Evolutionary conservation across 2,888 invertebrate species (phyloP).

Genomic region (Panorpa germanica): DNA sequence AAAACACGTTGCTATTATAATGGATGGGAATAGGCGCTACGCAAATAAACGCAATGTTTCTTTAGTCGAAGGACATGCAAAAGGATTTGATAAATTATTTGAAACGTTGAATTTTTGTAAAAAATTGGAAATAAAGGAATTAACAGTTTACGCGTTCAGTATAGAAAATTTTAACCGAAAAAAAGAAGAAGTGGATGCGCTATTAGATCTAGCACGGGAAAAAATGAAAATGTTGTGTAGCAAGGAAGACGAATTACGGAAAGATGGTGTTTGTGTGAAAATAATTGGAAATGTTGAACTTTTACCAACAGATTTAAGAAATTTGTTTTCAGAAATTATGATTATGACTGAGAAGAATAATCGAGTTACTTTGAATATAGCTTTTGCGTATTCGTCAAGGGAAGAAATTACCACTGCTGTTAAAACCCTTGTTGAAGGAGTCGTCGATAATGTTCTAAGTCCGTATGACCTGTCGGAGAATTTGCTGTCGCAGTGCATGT

Average conservation of each 20-base stretch:
- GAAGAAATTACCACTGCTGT: constrained; percentile 38
- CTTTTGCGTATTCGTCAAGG: constrained; percentile 28
- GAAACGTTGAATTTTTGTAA: constrained; percentile 40
- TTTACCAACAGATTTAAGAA: constrained; percentile 31
- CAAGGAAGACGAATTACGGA: constrained; percentile 26
- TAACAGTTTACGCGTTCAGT: constrained; percentile 47
- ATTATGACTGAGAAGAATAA: constrained; percentile 27
- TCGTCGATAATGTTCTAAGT: constrained; percentile 23
- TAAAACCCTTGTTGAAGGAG: constrained; percentile 25
- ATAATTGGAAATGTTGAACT: constrained; percentile 35
- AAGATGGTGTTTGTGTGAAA: constrained; percentile 34
- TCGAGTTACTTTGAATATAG: constrained; percentile 22
- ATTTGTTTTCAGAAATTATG: constrained; percentile 29
- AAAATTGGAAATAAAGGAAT: constrained; percentile 35
- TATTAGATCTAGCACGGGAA: constrained; percentile 37
- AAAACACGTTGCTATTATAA: background rate
- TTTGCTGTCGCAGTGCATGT: constrained; percentile 30
- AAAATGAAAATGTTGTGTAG: constrained; percentile 31
- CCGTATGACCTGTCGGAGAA: constrained; percentile 28
- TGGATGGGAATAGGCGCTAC: constrained; percentile 1
- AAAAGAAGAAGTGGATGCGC: constrained; percentile 35
- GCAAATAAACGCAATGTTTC: background rate
- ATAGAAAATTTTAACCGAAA: constrained; percentile 47
- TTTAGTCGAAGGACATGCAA: background rate
- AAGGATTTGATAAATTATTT: constrained; percentile 24